A percentile compares a stretch with the other conserved stretches of the same genome.
phyloP scores from a whole-genome alignment of 2,797 vertebrate species.

The Peromyscus nudipes region DNA sequence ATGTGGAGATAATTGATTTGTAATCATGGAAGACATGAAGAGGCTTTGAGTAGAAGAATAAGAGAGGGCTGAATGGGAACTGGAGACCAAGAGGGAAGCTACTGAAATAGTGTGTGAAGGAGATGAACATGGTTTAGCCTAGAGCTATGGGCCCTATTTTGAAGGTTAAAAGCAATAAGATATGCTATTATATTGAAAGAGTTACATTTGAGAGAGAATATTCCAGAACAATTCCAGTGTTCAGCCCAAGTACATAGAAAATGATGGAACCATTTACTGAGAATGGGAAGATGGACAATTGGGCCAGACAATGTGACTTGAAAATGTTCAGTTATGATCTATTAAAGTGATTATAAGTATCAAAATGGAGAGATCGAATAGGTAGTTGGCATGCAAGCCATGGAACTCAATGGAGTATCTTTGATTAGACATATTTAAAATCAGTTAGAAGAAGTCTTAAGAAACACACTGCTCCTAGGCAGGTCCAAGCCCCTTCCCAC shows the following conservation, averaged over 20 bases:
- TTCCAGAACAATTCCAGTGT: not conserved
- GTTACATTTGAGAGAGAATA: not conserved
- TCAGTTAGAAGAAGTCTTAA: constrained; percentile 20
- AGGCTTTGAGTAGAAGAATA: constrained; percentile 38
- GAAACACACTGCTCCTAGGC: not conserved
- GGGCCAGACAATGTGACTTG: not conserved
- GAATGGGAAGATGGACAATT: not conserved
- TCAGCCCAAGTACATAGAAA: not conserved
- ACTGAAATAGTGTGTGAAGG: not conserved
- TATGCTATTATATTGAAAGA: not conserved
- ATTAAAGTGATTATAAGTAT: not conserved
- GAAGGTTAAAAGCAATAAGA: not conserved
- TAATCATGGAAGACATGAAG: not conserved
- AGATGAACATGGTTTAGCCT: not conserved
- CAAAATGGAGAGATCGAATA: not conserved
- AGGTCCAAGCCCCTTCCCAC: too few relatives aligned
- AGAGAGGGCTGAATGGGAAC: not conserved
- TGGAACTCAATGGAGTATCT: not conserved
- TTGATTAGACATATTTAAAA: constrained; percentile 35
- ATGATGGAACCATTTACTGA: not conserved
- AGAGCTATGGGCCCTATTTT: not conserved
- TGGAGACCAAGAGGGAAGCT: not conserved
- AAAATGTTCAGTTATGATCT: not conserved
- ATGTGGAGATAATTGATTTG: not conserved
- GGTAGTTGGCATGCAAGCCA: not conserved